Conservation (phyloP, 2,113 vertebrate genomes). For the Nothoprocta pentlandii region DNA sequence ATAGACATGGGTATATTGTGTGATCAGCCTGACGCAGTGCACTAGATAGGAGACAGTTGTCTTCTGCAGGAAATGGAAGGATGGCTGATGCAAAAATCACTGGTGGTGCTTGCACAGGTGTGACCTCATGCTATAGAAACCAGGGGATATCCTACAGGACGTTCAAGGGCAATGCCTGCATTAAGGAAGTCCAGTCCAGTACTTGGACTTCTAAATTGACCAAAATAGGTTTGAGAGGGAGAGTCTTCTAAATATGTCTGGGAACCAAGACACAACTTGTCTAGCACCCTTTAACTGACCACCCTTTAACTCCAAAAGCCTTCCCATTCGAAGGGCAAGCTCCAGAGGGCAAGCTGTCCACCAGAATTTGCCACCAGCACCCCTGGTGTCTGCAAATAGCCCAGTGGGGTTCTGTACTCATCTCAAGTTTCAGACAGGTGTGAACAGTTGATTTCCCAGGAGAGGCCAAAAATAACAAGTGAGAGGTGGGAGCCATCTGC, state of each 20-base stretch:
- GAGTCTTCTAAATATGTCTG: neutral
- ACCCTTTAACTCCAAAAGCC: neutral
- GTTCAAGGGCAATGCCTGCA: neutral
- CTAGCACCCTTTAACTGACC: neutral
- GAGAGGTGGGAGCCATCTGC: neutral
- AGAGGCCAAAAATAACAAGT: neutral
- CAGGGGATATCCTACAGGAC: slow-evolving; percentile 3
- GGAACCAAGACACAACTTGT: neutral
- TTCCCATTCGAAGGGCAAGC: neutral
- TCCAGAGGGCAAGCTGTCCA: neutral
- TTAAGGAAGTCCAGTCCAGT: neutral
- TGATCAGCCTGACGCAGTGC: neutral
- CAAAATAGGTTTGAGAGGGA: neutral
- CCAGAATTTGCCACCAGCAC: neutral
- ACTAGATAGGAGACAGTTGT: neutral
- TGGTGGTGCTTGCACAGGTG: neutral
- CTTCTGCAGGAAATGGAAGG: neutral
- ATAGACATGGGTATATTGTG: neutral
- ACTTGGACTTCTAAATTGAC: neutral
- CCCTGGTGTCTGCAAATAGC: neutral
- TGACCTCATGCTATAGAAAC: slow-evolving; percentile 27
- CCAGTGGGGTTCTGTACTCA: neutral
- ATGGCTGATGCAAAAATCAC: neutral
- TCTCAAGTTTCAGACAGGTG: neutral
- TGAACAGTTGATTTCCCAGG: neutral